A percentile compares a stretch with the other conserved stretches of the same genome.
phyloP scores from a whole-genome alignment of 2,888 invertebrate species.

The Drosophila aldrichi region DNA sequence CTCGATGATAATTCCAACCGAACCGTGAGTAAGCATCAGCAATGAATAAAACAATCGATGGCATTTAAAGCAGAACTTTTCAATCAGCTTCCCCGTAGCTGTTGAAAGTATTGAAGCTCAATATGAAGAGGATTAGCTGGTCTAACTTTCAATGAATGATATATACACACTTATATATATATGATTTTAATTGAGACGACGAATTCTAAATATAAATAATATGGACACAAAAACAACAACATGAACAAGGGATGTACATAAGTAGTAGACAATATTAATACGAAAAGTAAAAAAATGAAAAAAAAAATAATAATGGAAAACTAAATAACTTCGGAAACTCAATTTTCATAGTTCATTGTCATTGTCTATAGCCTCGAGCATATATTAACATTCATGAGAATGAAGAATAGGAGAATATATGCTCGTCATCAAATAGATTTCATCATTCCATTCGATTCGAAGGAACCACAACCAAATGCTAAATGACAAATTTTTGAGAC shows the following conservation, averaged over 20 bases:
- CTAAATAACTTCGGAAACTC: slow-evolving; percentile 21
- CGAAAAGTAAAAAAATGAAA: slow-evolving; percentile 23
- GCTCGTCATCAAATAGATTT: slow-evolving; percentile 18
- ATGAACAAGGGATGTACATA: slow-evolving; percentile 77
- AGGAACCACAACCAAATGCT: slow-evolving; percentile 46
- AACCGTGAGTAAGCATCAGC: slow-evolving; percentile 51
- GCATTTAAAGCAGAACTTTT: slow-evolving; percentile 66
- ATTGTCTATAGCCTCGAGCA: slow-evolving; percentile 15
- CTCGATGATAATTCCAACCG: slow-evolving; percentile 25
- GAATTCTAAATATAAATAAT: slow-evolving; percentile 40
- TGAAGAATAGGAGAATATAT: background rate
- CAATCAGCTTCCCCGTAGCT: slow-evolving; percentile 30
- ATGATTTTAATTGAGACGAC: slow-evolving; percentile 30
- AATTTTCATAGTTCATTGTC: slow-evolving; percentile 30
- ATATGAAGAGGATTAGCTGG: slow-evolving; percentile 37
- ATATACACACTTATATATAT: background rate
- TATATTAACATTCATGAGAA: background rate
- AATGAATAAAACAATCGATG: slow-evolving; percentile 49
- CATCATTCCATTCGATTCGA: slow-evolving; percentile 23
- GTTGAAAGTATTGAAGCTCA: slow-evolving; percentile 70
- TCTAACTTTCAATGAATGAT: slow-evolving; percentile 36
- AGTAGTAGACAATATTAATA: slow-evolving; percentile 73
- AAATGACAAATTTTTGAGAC: slow-evolving; percentile 69
- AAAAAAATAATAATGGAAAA: background rate
- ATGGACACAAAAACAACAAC: slow-evolving; percentile 72